Evolutionary conservation across 2,113 vertebrate species (phyloP).

Genomic region (Cyprinus carpio): DNA sequence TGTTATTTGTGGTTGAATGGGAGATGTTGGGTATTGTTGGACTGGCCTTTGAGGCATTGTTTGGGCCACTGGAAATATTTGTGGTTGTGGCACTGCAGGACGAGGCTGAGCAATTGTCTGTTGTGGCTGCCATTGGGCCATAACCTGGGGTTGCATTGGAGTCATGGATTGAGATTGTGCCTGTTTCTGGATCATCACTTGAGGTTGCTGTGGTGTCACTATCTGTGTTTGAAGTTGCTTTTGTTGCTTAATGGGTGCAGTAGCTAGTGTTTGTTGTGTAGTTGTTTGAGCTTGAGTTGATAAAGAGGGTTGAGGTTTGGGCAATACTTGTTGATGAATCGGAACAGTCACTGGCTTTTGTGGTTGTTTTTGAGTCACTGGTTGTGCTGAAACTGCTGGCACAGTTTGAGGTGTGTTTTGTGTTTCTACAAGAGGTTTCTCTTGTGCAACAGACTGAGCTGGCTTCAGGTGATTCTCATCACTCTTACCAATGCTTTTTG

Average conservation of each 20-base stretch:
- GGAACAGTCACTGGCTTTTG: neutral
- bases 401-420: slow-evolving; percentile 38
- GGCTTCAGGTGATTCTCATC: slow-evolving; percentile 21
- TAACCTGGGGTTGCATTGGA: slow-evolving; percentile 45
- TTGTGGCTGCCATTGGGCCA: slow-evolving; percentile 56
- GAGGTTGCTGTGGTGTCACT: slow-evolving; percentile 35
- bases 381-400: slow-evolving; percentile 18
- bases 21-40: slow-evolving; percentile 7
- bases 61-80: slow-evolving; percentile 39
- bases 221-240: slow-evolving; percentile 46
- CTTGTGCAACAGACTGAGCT: slow-evolving; percentile 33
- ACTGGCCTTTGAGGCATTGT: slow-evolving; percentile 42
- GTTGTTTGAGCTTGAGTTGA: slow-evolving; percentile 8
- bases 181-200: slow-evolving; percentile 39
- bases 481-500: slow-evolving; percentile 20
- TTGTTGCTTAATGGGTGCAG: slow-evolving; percentile 44
- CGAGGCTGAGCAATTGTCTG: slow-evolving; percentile 48
- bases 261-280: neutral
- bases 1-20: slow-evolving; percentile 26
- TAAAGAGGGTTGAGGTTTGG: slow-evolving; percentile 24
- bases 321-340: slow-evolving; percentile 43
- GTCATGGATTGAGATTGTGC: slow-evolving; percentile 13
- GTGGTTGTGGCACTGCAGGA: slow-evolving; percentile 21
- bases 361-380: slow-evolving; percentile 33
- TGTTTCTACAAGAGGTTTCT: neutral